Conservation (phyloP, 2,888 invertebrate genomes). For the Spisula subtruncata region DNA sequence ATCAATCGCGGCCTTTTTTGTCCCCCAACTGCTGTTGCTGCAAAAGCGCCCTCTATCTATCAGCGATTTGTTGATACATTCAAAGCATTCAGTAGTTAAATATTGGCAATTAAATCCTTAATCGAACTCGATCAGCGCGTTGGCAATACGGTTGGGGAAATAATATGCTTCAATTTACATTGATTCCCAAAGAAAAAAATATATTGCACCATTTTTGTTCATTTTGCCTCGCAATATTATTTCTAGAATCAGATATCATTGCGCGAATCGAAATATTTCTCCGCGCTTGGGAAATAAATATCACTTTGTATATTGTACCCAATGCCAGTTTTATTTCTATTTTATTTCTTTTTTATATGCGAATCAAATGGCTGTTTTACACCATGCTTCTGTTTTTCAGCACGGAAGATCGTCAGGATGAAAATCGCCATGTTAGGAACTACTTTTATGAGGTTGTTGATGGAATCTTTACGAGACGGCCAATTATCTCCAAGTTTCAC, state of each 20-base stretch:
- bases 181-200: background rate
- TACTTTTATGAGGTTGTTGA: constrained; percentile 17
- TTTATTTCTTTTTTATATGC: constrained; percentile 13
- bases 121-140: background rate
- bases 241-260: constrained; percentile 15
- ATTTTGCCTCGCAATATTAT: background rate
- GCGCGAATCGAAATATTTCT: background rate
- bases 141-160: background rate
- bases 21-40: background rate
- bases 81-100: background rate
- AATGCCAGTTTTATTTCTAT: constrained; percentile 16
- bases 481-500: constrained; percentile 17
- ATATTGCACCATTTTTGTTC: background rate
- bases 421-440: background rate
- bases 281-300: background rate
- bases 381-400: background rate
- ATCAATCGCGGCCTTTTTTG: background rate
- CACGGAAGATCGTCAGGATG: background rate
- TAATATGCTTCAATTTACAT: background rate
- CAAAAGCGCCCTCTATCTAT: background rate
- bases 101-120: constrained; percentile 24
- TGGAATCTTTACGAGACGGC: constrained; percentile 16
- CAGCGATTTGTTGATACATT: constrained; percentile 14
- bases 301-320: background rate
- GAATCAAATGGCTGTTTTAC: constrained; percentile 20